Percentiles rank a stretch among this genome's conserved stretches.
Conservation (phyloP, 2,797 vertebrate species). For the Pampus argenteus region DNA sequence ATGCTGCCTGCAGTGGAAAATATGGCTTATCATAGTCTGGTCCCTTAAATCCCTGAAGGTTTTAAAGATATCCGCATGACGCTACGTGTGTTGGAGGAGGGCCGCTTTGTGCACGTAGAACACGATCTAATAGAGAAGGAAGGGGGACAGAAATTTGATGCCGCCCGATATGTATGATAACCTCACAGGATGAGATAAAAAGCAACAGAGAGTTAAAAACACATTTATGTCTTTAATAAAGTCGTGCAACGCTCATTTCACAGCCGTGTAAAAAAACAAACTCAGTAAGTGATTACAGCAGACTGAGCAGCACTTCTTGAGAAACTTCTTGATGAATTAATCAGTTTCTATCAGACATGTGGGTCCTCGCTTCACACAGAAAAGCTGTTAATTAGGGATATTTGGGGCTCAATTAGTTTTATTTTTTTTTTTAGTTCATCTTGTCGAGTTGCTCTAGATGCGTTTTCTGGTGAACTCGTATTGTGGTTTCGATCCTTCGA, state of each 20-base stretch:
- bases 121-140: conserved; percentile 55
- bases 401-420: conserved; percentile 24
- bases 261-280: background rate
- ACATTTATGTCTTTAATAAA: conserved; percentile 13
- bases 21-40: conserved; percentile 57
- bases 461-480: conserved; percentile 2
- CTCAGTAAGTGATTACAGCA: conserved; percentile 45
- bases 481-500: too few relatives aligned
- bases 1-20: conserved; percentile 50
- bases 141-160: conserved; percentile 59
- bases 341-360: conserved; percentile 42
- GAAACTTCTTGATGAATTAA: conserved; percentile 62
- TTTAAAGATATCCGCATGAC: conserved; percentile 57
- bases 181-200: conserved; percentile 3
- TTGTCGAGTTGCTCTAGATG: conserved; percentile 29
- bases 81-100: conserved; percentile 29
- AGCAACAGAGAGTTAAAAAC: background rate
- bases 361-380: conserved; percentile 39
- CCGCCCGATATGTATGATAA: conserved; percentile 64
- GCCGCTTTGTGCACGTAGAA: conserved; percentile 47
- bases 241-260: conserved; percentile 24
- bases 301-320: conserved; percentile 39
- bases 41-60: conserved; percentile 46
- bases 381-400: conserved; percentile 28
- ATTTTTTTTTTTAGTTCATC: conserved; percentile 41